Percentiles rank a stretch among this genome's conserved stretches.
Evolutionary conservation across 2,797 vertebrate species (phyloP).

Genomic region (Anguilla pacifica): DNA sequence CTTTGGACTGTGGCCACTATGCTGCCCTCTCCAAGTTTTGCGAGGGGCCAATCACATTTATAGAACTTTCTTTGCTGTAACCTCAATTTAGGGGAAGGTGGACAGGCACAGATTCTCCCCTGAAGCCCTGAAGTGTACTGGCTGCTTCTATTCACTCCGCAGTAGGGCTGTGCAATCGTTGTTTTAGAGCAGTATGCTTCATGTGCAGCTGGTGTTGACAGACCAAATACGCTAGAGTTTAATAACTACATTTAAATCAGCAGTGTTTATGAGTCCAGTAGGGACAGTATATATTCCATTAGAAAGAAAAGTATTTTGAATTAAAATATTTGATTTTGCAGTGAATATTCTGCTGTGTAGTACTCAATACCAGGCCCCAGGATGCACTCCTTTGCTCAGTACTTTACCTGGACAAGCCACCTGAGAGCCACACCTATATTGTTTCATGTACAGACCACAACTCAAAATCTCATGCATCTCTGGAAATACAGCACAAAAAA

Average conservation of each 20-base stretch:
- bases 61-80: too few species aligned
- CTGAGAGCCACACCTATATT: not conserved
- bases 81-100: too few species aligned
- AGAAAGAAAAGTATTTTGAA: not conserved
- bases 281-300: not conserved
- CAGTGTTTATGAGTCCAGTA: not conserved
- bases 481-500: not conserved
- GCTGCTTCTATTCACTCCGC: not conserved
- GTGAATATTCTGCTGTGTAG: not conserved
- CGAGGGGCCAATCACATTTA: too few species aligned
- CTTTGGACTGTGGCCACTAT: too few species aligned
- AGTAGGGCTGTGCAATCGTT: not conserved
- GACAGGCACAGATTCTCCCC: too few species aligned
- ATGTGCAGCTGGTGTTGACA: not conserved
- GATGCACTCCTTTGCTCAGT: not conserved
- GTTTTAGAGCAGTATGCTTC: not conserved
- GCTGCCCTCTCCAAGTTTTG: too few species aligned
- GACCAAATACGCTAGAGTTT: not conserved
- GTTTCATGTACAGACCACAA: not conserved
- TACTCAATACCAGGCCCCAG: not conserved
- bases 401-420: not conserved
- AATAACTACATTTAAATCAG: too few species aligned
- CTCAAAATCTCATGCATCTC: not conserved
- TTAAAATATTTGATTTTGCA: not conserved
- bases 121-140: too few species aligned